Evolutionary conservation across 2,888 invertebrate genomes (phyloP).

Genomic region (Salticus scenicus): DNA sequence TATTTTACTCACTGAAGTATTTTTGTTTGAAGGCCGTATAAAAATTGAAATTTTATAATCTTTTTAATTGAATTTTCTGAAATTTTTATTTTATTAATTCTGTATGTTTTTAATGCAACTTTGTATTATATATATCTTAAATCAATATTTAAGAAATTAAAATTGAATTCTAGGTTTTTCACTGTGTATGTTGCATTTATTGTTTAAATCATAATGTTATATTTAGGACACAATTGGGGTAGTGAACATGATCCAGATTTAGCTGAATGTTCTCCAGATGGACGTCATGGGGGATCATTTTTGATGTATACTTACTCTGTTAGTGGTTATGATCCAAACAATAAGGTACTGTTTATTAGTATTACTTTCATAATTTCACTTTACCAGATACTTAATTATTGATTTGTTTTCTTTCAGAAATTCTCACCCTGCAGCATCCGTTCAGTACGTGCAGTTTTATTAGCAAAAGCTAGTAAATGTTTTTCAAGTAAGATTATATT

Average conservation of each 20-base stretch:
- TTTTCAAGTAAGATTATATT: slow-evolving; percentile 75
- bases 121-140: too few species aligned
- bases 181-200: too few species aligned
- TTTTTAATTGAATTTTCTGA: too few species aligned
- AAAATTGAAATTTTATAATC: too few species aligned
- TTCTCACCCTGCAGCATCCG: slow-evolving; percentile 96
- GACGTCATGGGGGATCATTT: slow-evolving; percentile 94
- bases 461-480: slow-evolving; percentile 85
- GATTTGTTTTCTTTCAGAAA: slow-evolving; percentile 80
- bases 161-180: too few species aligned
- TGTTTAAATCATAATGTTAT: too few species aligned
- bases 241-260: slow-evolving; percentile 98
- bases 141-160: too few species aligned
- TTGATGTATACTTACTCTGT: slow-evolving; percentile 98
- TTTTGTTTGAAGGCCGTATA: too few species aligned
- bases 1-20: too few species aligned
- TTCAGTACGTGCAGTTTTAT: slow-evolving; percentile 93
- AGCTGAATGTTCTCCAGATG: slow-evolving; percentile 94
- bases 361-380: neutral
- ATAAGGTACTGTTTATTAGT: slow-evolving; percentile 83
- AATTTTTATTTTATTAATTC: too few species aligned
- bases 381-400: too few species aligned
- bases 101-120: too few species aligned
- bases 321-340: slow-evolving; percentile 96
- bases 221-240: slow-evolving; percentile 98